Evolutionary conservation across 1,140 invertebrate species (phyloP).

Genomic region (Drosophila pseudoananassae): DNA sequence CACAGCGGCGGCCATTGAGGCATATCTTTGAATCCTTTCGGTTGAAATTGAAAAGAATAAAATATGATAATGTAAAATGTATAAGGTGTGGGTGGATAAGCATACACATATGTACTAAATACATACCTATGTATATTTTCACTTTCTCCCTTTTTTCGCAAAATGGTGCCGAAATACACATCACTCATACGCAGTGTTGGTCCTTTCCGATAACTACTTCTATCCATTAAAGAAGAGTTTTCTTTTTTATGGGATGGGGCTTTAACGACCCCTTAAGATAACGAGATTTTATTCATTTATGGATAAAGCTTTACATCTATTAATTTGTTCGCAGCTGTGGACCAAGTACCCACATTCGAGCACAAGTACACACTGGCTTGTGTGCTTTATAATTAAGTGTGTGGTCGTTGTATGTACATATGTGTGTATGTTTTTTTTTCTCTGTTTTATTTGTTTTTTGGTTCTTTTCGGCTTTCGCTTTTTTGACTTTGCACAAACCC

Average conservation of each 20-base stretch:
- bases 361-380: conserved; percentile 18
- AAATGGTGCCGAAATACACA: background rate
- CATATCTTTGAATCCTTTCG: background rate
- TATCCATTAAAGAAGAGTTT: background rate
- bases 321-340: conserved; percentile 31
- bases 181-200: background rate
- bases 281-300: conserved; percentile 13
- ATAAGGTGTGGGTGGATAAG: background rate
- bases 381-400: conserved; percentile 69
- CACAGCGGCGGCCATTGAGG: background rate
- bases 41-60: background rate
- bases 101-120: no score
- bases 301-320: conserved; percentile 7
- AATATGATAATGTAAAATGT: background rate
- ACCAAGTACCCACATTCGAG: background rate
- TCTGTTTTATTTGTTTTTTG: conserved; percentile 19
- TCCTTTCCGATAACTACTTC: background rate
- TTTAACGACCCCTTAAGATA: conserved; percentile 8
- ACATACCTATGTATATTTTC: background rate
- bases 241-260: no score
- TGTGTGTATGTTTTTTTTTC: conserved; percentile 31
- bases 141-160: background rate
- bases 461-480: conserved; percentile 76
- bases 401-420: conserved; percentile 39
- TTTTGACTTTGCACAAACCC: conserved; percentile 75